Conservation (phyloP, 2,113 vertebrate species). For the Excalfactoria chinensis region DNA sequence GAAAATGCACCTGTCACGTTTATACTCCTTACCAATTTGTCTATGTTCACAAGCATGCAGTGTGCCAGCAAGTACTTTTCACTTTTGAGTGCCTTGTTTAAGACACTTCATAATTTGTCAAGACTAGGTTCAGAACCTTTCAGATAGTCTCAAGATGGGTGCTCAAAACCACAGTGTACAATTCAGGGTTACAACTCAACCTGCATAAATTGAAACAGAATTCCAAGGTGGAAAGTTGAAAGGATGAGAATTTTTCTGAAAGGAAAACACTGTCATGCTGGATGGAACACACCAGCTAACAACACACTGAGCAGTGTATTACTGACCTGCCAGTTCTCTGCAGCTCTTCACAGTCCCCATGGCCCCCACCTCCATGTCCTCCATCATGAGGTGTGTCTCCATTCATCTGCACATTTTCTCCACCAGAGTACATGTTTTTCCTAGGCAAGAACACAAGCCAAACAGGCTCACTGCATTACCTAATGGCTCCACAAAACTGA, state of each 20-base stretch:
- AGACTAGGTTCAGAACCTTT: fast-evolving
- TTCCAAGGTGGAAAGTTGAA: fast-evolving
- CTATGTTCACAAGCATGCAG: not conserved
- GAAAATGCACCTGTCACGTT: not conserved
- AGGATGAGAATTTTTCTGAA: fast-evolving
- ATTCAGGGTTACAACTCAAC: not conserved
- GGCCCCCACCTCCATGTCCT: slow-evolving; percentile 88
- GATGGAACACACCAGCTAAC: fast-evolving
- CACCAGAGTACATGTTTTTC: slow-evolving; percentile 95
- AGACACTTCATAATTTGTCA: fast-evolving
- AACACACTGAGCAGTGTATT: fast-evolving
- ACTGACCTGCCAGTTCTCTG: slow-evolving; percentile 90
- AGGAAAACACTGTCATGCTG: fast-evolving
- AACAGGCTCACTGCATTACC: not conserved
- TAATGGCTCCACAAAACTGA: fast-evolving
- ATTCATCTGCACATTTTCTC: slow-evolving; percentile 93
- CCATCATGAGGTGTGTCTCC: slow-evolving; percentile 90
- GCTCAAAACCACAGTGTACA: fast-evolving
- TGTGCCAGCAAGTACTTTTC: not conserved
- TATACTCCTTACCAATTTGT: fast-evolving
- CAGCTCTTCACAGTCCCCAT: slow-evolving; percentile 88
- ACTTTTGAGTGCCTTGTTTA: not conserved
- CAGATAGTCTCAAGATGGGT: not conserved
- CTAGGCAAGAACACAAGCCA: slow-evolving; percentile 70
- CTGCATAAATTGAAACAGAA: not conserved